Conservation (phyloP, 1,140 invertebrate genomes). For the Alviniconcha marisindica region DNA sequence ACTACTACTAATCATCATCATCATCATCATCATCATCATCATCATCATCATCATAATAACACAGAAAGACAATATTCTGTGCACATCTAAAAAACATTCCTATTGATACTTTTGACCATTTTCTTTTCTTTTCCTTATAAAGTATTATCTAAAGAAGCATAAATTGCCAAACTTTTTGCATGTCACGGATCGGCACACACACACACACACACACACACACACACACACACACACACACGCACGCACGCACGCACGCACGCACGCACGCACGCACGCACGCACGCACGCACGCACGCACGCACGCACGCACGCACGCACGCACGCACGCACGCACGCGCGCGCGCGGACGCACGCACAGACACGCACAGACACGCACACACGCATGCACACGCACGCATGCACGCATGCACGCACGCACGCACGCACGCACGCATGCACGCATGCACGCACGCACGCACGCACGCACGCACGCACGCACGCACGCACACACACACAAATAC, state of each 20-base stretch:
- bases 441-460: too few species aligned
- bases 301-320: conserved; percentile 22
- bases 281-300: neutral
- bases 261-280: neutral
- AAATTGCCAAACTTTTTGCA: neutral
- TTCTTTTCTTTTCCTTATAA: neutral
- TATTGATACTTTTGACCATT: neutral
- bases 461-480: too few species aligned
- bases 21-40: too few species aligned
- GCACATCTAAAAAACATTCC: neutral
- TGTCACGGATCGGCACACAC: neutral
- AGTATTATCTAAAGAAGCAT: neutral
- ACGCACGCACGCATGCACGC: too few species aligned
- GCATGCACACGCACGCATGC: neutral
- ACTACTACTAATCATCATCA: too few species aligned
- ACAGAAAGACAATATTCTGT: neutral
- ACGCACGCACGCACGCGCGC: conserved; percentile 18
- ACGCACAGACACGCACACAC: neutral
- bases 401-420: too few species aligned
- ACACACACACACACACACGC: neutral
- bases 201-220: neutral
- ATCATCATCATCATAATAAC: too few species aligned
- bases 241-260: conserved; percentile 1
- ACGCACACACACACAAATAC: too few species aligned
- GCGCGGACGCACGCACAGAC: neutral